A percentile compares a stretch with the other conserved stretches of the same genome.
Evolutionary conservation across 2,888 invertebrate genomes (phyloP).

Genomic region (Dryadula phaetusa): DNA sequence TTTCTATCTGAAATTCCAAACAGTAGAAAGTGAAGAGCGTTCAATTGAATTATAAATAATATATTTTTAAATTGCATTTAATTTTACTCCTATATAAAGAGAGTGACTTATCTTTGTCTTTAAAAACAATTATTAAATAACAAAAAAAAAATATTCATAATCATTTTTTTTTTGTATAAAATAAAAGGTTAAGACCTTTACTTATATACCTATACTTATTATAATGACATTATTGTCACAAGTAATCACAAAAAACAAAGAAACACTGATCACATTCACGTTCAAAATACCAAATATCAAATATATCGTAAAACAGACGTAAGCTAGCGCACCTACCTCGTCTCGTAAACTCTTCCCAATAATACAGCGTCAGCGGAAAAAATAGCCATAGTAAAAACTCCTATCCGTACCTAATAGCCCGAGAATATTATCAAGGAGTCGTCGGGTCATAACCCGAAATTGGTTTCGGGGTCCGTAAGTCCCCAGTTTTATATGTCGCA

Average conservation of each 20-base stretch:
- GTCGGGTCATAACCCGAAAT: slow-evolving; percentile 85
- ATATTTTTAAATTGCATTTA: no score
- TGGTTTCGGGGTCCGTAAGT: slow-evolving; percentile 85
- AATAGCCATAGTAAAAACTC: slow-evolving; percentile 85
- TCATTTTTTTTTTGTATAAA: no score
- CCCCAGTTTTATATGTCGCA: slow-evolving; percentile 85
- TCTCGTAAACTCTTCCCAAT: slow-evolving; percentile 79
- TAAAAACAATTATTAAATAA: no score
- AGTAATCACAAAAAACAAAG: background rate
- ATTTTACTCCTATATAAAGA: no score
- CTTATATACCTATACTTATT: no score
- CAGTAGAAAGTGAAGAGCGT: no score
- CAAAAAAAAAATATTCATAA: no score
- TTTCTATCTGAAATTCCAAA: no score
- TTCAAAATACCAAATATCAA: background rate
- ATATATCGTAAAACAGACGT: slow-evolving; percentile 69
- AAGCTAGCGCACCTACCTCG: slow-evolving; percentile 58
- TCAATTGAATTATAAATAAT: no score
- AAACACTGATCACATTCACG: slow-evolving; percentile 7
- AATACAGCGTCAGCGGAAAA: slow-evolving; percentile 81
- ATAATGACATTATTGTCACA: background rate
- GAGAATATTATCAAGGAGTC: slow-evolving; percentile 84
- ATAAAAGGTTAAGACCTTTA: no score
- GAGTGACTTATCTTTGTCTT: no score
- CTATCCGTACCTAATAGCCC: slow-evolving; percentile 85